Conservation (phyloP, 2,888 invertebrate species). For the Scaptodrosophila latifasciaeformis region DNA sequence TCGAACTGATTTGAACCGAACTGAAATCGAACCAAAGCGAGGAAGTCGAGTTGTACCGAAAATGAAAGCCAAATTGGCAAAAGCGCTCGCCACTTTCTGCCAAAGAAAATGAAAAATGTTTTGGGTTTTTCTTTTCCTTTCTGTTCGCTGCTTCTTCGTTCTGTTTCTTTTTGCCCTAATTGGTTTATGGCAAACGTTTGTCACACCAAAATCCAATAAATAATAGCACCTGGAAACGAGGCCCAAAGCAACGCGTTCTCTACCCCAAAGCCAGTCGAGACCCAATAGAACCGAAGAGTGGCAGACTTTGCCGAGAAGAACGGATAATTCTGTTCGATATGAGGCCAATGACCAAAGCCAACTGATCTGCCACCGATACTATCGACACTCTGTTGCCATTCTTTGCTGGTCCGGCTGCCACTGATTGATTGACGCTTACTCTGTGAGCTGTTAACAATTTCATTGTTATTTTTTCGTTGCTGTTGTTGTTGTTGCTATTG, state of each 20-base stretch:
- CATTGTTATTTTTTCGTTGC: conserved; percentile 50
- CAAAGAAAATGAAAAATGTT: conserved; percentile 56
- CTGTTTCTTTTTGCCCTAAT: conserved; percentile 62
- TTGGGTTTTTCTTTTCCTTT: too few relatives aligned
- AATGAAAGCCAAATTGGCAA: conserved; percentile 65
- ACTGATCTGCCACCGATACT: too few relatives aligned
- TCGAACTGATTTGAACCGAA: too few relatives aligned
- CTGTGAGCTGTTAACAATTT: conserved; percentile 60
- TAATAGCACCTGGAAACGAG: conserved; percentile 57
- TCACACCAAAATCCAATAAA: conserved; percentile 62
- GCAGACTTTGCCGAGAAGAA: conserved; percentile 2
- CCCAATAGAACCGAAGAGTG: not conserved
- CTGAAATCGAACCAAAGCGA: too few relatives aligned
- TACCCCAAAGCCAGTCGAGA: too few relatives aligned
- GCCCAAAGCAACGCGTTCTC: conserved; percentile 29
- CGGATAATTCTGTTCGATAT: not conserved
- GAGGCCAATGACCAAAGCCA: not conserved
- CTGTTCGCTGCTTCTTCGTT: too few relatives aligned
- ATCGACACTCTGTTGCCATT: too few relatives aligned
- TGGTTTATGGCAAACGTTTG: conserved; percentile 55
- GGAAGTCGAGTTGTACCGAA: too few relatives aligned
- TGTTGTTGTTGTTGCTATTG: conserved; percentile 35
- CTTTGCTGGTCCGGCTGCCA: not conserved
- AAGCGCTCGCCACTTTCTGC: conserved; percentile 23
- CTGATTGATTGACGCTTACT: conserved; percentile 56